Base-by-base conservation (phyloP, 2,113 vertebrate genomes). In the Galbula dea region DNA sequence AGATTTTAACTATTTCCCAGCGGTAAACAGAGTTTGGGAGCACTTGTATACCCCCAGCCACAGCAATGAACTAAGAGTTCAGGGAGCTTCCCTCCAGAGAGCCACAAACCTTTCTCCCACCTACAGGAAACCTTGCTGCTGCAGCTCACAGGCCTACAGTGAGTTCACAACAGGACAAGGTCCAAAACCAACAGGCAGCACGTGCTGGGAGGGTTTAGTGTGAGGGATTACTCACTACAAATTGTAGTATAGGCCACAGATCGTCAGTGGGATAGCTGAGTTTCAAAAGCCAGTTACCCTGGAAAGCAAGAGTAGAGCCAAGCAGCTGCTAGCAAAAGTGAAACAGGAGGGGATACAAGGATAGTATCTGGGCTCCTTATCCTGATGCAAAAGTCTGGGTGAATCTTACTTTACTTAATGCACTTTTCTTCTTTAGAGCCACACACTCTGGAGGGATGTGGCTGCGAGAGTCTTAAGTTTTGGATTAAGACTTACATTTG, bases 171-270 rank as follows among this genome's bases (percentile, higher is more conserved):
- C 34, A 86, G 71, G 62, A 87, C 55, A 34, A 85, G 63, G 82
- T 89, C 93, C 91, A 94, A 94, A 94, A 95, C 65, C 63, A 96
- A 89, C 75, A 85, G 7, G 43, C 67, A 91, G 94, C 82, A 94
- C 5, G 3, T 86, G 79, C 89, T 91, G 32, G 72, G 51, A 89
- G 71, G 63, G 55, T 84, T 86, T 80, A 80, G 62, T 30, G 17
- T 46, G 82, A 88, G 61, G 58, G 57, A 89, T 94, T 89, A 96
- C 39, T 80, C 43, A 41, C 73, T 91, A 83, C 90, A 85, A 92
- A 94, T n/a, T n/a, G n/a, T n/a, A n/a, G n/a, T n/a, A n/a, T 73
- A 32, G 74, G 86, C 82, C 76, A 89, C 93, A 95, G 88, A 94
- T 92, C 89, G 96, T 77, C 79, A 89, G 66, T 71, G 81, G 89